Percentiles rank a stretch among this genome's conserved stretches.
These are phyloP conservation scores for Eupleurogrammus muticus DNA, from an alignment of 2,797 vertebrate species.

Conservation along the genomic window DNA sequence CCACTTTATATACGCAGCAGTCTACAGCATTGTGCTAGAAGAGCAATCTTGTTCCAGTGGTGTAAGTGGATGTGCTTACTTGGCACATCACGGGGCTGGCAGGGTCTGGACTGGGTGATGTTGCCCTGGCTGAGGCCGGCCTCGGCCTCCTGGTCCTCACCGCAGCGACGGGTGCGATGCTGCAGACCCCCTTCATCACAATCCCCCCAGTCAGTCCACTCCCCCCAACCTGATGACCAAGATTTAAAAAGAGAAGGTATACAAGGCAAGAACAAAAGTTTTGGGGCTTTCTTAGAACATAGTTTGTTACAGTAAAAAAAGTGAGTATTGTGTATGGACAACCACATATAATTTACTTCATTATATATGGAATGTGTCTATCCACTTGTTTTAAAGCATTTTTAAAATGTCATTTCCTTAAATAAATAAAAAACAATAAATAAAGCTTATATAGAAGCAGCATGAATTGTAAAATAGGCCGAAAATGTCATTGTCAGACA, in stretches of 20 bases:
- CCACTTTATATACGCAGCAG: conserved; percentile 22
- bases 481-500: neutral
- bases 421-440: too few species aligned
- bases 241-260: neutral
- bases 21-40: neutral
- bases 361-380: too few species aligned
- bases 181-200: conserved; percentile 87
- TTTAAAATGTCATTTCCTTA: too few species aligned
- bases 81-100: conserved; percentile 88
- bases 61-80: conserved; percentile 73
- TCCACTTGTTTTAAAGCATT: too few species aligned
- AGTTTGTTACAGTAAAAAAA: neutral
- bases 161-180: conserved; percentile 83
- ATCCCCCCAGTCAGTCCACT: conserved; percentile 90
- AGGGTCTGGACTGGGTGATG: conserved; percentile 85
- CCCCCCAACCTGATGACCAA: conserved; percentile 82
- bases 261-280: neutral
- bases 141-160: conserved; percentile 78
- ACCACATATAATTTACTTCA: too few species aligned
- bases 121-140: conserved; percentile 88
- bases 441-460: neutral
- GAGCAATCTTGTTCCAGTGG: neutral
- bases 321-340: neutral
- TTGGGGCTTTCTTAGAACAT: neutral
- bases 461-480: neutral